Base-by-base conservation (phyloP, 2,888 invertebrate genomes). In the Tenthredo distinguenda region DNA sequence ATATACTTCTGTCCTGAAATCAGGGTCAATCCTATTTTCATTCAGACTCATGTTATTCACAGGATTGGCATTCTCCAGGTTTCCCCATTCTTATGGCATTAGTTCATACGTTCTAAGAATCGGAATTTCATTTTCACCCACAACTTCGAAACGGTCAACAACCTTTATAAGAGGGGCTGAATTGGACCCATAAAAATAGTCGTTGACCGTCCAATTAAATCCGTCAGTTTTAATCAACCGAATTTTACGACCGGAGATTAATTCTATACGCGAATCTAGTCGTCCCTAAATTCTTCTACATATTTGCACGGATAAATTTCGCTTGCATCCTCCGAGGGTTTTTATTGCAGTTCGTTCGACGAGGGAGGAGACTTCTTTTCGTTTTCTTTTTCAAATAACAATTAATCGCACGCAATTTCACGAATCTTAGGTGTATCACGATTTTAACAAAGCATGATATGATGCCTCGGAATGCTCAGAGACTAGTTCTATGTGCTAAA, bases 171-270 rank as follows among this genome's bases (percentile, higher is more conserved):
- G 12, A 26, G 0, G 0, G 10, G 2, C 21, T 12, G 12, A 26
- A 62, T 62, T 62, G 1, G 4, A 26, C 2, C 62, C 21, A 62
- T 62, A 62, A 62, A 62, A 26, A 62, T 21, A 62, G 62, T 26
- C 62, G 62, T 62, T 43, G n/a, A 79, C 58, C 9, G 15, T 34
- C n/a, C 79, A 55, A 79, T 79, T 58, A 18, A 31, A 3, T 37
- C 12, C 10, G 26, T 82, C 82, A 65, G 82, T 82, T 82, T 82
- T 40, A 82, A 82, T 82, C 82, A 82, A 65, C 21, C n/a, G 21
- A 12, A 62, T 47, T 82, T 82, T 82, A 79, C 79, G 79, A 79
- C 15, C 55, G 47, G 1, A 79, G 18, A 79, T 47, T 47, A 1
- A 47, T 26, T 34, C 58, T 34, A 47, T 10, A 43, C 26, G n/a